Base-by-base conservation (phyloP, 2,888 invertebrate genomes). In the Meloe dianella region DNA sequence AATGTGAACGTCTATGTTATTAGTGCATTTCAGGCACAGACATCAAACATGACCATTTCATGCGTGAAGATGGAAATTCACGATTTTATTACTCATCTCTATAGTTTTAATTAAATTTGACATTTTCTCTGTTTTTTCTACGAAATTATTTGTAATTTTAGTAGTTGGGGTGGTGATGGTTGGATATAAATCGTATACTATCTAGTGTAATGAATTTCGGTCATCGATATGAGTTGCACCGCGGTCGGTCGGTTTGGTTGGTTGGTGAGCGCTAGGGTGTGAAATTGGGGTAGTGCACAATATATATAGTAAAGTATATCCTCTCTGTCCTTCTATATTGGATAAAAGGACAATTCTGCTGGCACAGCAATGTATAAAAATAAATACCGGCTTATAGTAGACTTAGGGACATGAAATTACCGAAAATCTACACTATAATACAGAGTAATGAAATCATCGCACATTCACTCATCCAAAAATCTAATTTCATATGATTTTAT, bases 231-330 rank as follows among this genome's bases (percentile, higher is more conserved):
- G 81, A 80, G 78, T 77, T 79, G 80, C 80, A 80, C 73, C 75
- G 78, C 70, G 77, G 77, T 77, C 78, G 78, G 77, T 77, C 74
- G 76, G 70, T 71, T n/a, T 70, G 76, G 70, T 71, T 71, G 75
- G 70, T 71, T 71, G 75, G 68, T 73, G 74, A 73, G 73, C 78
- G 79, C 74, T 77, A 76, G 80, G 78, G 80, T 79, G 81, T 82
- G 82, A 82, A 82, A 82, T 82, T 82, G 81, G 80, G 79, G 78
- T 75, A 76, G 78, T 81, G 80, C 80, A 81, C 79, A 76, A 74
- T 78, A 79, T 20, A 47, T 47, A 47, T 38, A 78, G 75, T 77
- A 80, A 79, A 79, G 77, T 79, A 78, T 77, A 75, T 75, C 71
- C 63, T 63, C 65, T 56, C 59, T 61, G 60, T 58, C 60, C 65